Percentiles rank a stretch among this genome's conserved stretches.
phyloP scores from a whole-genome alignment of 2,113 vertebrate species.

The Sigmodon hispidus region DNA sequence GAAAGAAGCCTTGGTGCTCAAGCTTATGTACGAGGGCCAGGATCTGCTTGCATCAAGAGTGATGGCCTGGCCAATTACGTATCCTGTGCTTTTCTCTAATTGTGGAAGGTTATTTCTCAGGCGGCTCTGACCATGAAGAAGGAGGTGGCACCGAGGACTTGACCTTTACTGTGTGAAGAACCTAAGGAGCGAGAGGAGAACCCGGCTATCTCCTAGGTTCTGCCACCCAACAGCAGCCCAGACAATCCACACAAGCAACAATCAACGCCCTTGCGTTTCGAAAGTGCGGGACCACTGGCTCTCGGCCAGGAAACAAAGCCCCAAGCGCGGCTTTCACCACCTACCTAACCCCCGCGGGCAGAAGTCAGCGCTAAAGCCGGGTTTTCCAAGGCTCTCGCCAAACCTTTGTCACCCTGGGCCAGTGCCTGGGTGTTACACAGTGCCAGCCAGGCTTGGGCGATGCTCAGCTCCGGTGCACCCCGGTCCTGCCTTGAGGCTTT shows the following conservation, averaged over 20 bases:
- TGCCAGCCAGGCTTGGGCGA: not conserved
- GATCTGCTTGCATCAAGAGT: not conserved
- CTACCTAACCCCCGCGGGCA: not conserved
- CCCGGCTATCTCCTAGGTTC: not conserved
- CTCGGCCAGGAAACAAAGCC: conserved; percentile 61
- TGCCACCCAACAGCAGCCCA: conserved; percentile 65
- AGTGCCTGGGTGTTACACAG: not conserved
- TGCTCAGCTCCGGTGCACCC: not conserved
- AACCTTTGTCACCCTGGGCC: not conserved
- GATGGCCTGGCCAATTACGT: not conserved
- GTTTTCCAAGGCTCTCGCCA: not conserved
- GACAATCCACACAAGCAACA: conserved; percentile 28
- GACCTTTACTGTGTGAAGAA: conserved; percentile 83
- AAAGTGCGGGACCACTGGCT: not conserved
- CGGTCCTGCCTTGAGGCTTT: not conserved
- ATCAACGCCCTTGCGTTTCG: conserved; percentile 22
- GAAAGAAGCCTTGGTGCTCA: not conserved
- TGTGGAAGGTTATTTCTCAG: not conserved
- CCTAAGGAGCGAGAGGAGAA: conserved; percentile 65
- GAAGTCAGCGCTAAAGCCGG: not conserved
- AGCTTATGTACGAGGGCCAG: not conserved
- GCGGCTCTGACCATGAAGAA: conserved; percentile 77
- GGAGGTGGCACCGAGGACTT: conserved; percentile 85
- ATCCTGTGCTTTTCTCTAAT: not conserved
- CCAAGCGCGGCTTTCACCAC: conserved; percentile 8